A percentile compares a stretch with the other conserved stretches of the same genome.
phyloP scores from a whole-genome alignment of 2,113 vertebrate species.

The Redunca redunca region DNA sequence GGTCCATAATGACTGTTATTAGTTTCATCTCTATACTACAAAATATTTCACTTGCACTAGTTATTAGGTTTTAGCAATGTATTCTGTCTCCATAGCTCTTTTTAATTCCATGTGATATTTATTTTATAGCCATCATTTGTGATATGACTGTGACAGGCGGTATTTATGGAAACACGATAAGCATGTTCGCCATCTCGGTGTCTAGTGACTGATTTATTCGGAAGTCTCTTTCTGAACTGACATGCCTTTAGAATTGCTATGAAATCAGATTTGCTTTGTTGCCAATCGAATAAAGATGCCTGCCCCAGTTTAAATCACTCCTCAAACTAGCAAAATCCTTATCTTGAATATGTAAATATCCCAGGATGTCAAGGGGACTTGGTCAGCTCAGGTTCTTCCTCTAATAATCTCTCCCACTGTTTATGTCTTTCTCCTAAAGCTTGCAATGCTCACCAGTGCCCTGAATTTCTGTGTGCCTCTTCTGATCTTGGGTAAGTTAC shows the following conservation, averaged over 20 bases:
- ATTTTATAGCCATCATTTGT: conserved; percentile 55
- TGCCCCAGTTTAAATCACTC: not conserved
- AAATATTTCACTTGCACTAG: conserved; percentile 63
- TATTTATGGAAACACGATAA: conserved; percentile 55
- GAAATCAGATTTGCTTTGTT: conserved; percentile 23
- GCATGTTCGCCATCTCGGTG: conserved; percentile 11
- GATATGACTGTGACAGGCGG: conserved; percentile 34
- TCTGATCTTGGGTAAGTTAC: not conserved
- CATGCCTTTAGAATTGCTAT: conserved; percentile 27
- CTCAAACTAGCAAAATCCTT: not conserved
- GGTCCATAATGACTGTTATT: conserved; percentile 65
- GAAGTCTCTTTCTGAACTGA: conserved; percentile 16
- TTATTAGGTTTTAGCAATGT: conserved; percentile 47
- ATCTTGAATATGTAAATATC: not conserved
- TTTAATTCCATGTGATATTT: conserved; percentile 57
- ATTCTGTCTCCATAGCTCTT: conserved; percentile 54
- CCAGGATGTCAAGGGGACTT: not conserved
- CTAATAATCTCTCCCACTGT: not conserved
- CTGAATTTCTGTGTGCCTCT: not conserved
- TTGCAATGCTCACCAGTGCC: not conserved
- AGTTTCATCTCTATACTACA: conserved; percentile 64
- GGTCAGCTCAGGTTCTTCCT: not conserved
- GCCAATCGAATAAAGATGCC: not conserved
- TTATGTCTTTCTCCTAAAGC: not conserved
- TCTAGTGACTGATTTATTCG: conserved; percentile 27